Evolutionary conservation across 1,140 invertebrate genomes (phyloP).

Genomic region (Cherax quadricarinatus): DNA sequence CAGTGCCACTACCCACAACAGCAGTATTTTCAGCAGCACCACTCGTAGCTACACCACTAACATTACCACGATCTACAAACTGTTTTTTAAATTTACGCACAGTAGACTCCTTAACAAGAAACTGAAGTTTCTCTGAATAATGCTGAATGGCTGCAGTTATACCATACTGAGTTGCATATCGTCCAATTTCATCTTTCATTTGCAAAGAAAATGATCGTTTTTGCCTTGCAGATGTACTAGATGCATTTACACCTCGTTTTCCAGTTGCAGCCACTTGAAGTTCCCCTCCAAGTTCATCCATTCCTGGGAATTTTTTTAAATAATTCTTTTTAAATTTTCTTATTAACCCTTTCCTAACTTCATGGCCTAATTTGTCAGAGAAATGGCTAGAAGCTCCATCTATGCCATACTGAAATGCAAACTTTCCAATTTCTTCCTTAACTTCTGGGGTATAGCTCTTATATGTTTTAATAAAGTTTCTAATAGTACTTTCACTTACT

Average conservation of each 20-base stretch:
- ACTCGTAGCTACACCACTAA: slow-evolving; percentile 10
- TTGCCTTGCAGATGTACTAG: slow-evolving; percentile 53
- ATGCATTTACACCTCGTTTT: slow-evolving; percentile 28
- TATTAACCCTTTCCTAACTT: slow-evolving; percentile 75
- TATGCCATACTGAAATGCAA: slow-evolving; percentile 75
- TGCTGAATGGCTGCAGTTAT: slow-evolving; percentile 74
- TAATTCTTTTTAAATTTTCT: slow-evolving; percentile 76
- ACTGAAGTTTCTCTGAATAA: slow-evolving; percentile 75
- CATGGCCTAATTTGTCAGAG: slow-evolving; percentile 74
- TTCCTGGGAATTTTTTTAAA: slow-evolving; percentile 72
- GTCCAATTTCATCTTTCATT: slow-evolving; percentile 76
- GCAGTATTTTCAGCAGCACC: background rate
- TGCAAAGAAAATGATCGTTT: slow-evolving; percentile 73
- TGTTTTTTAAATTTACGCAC: slow-evolving; percentile 76
- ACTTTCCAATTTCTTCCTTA: slow-evolving; percentile 76
- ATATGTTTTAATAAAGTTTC: slow-evolving; percentile 76
- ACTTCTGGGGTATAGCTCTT: slow-evolving; percentile 75
- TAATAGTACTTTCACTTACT: slow-evolving; percentile 76
- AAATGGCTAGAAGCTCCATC: slow-evolving; percentile 75
- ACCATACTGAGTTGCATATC: slow-evolving; percentile 74
- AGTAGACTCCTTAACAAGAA: slow-evolving; percentile 75
- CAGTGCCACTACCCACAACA: slow-evolving; percentile 40
- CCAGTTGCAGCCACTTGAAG: slow-evolving; percentile 34
- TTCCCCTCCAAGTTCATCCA: slow-evolving; percentile 37
- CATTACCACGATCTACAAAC: slow-evolving; percentile 71